Percentiles rank a stretch among this genome's conserved stretches.
Evolutionary conservation across 2,797 vertebrate genomes (phyloP).

Genomic region (Anableps anableps): DNA sequence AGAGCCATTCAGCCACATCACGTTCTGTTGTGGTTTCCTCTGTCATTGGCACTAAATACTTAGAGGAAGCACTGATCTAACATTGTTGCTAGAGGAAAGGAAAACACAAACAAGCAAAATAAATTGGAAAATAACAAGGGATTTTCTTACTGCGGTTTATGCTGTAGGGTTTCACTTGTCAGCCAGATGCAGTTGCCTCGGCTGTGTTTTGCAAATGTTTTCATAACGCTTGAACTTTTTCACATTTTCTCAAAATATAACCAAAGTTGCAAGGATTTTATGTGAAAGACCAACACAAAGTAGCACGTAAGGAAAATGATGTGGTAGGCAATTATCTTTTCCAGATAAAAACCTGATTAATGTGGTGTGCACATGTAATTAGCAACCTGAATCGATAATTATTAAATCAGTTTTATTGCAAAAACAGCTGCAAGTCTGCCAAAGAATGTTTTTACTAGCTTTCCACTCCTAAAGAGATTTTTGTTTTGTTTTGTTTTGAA

Average conservation of each 20-base stretch:
- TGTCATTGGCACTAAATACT: neutral
- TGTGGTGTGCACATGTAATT: neutral
- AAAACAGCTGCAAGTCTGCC: neutral
- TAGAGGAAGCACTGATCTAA: slow-evolving; percentile 4
- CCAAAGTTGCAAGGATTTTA: neutral
- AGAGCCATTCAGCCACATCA: neutral
- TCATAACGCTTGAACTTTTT: neutral
- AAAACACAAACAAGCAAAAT: neutral
- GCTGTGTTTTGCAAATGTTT: neutral
- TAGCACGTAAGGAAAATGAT: neutral
- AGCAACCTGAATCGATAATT: neutral
- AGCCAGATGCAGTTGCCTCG: neutral
- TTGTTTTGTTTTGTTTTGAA: neutral
- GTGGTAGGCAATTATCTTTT: neutral
- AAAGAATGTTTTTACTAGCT: neutral
- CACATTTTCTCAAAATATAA: neutral
- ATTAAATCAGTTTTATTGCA: neutral
- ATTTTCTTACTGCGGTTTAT: neutral
- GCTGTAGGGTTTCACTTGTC: neutral
- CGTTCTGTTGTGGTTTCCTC: neutral
- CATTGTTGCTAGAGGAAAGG: neutral
- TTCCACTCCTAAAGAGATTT: neutral
- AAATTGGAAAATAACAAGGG: neutral
- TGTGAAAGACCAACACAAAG: neutral
- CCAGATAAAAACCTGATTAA: neutral